Conservation (phyloP, 1,140 invertebrate genomes). For the Stegodyphus dumicola region DNA sequence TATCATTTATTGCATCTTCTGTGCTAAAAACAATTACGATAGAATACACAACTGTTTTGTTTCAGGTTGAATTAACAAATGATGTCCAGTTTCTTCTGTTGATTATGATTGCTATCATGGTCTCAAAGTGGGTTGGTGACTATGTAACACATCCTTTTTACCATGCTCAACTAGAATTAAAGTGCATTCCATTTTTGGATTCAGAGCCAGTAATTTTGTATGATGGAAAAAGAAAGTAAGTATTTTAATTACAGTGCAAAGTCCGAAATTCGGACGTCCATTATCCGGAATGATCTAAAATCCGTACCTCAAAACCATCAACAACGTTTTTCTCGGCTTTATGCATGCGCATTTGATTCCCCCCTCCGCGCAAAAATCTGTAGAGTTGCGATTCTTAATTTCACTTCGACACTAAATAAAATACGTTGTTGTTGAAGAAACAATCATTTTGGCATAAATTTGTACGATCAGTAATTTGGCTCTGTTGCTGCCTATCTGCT, state of each 20-base stretch:
- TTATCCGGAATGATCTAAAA: no score
- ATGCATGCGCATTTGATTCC: no score
- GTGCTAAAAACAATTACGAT: neutral
- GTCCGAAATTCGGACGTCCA: no score
- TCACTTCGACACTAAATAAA: no score
- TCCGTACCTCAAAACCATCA: no score
- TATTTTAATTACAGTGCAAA: neutral
- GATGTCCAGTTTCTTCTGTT: constrained; percentile 98
- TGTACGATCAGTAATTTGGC: no score
- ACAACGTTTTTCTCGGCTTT: no score
- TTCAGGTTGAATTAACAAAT: constrained; percentile 92
- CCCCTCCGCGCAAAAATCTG: no score
- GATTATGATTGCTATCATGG: constrained; percentile 98
- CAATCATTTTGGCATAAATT: no score
- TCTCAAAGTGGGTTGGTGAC: constrained; percentile 99
- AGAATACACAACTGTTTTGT: neutral
- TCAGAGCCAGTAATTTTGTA: constrained; percentile 82
- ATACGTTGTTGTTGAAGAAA: no score
- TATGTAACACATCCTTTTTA: constrained; percentile 98
- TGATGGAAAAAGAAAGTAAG: constrained; percentile 66
- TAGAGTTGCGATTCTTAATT: no score
- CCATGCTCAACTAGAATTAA: constrained; percentile 91
- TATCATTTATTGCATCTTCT: neutral
- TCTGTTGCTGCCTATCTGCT: no score
- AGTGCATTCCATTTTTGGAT: constrained; percentile 86